phyloP scores from a whole-genome alignment of 2,888 invertebrate genomes.

The Scaptodrosophila latifasciaeformis region DNA sequence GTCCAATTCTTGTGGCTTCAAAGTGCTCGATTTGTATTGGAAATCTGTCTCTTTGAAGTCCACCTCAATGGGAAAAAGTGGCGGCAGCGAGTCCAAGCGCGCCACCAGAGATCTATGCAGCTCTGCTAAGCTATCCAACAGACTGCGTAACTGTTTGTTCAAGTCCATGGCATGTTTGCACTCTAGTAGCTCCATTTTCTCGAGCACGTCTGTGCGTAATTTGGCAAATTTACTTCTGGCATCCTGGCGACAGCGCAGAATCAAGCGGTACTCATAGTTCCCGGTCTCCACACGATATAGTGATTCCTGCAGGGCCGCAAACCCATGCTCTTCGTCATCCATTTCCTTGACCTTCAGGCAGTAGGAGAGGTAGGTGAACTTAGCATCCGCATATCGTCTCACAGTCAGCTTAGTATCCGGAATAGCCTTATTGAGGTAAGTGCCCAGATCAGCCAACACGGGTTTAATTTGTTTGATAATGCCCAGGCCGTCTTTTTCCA shows the following conservation, averaged over 20 bases:
- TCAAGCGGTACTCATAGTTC: conserved; percentile 98
- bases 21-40: conserved; percentile 82
- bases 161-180: conserved; percentile 99
- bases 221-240: conserved; percentile 90
- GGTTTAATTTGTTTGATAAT: conserved; percentile 95
- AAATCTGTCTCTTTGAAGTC: conserved; percentile 94
- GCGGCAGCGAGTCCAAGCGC: conserved; percentile 83
- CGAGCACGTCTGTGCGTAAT: conserved; percentile 91
- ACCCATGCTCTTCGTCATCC: conserved; percentile 99
- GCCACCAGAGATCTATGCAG: conserved; percentile 83
- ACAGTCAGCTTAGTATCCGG: conserved; percentile 98
- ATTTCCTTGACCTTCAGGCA: conserved; percentile 99
- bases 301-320: conserved; percentile 94
- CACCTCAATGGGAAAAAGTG: conserved; percentile 96
- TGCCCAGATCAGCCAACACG: conserved; percentile 94
- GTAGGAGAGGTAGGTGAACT: conserved; percentile 99
- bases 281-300: conserved; percentile 98
- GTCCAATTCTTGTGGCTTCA: conserved; percentile 71
- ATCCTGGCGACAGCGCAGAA: conserved; percentile 96
- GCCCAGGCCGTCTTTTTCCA: conserved; percentile 92
- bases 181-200: conserved; percentile 97
- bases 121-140: conserved; percentile 88
- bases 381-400: conserved; percentile 97
- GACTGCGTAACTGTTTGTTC: conserved; percentile 87
- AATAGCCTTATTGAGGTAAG: conserved; percentile 97